phyloP scores from a whole-genome alignment of 1,140 invertebrate genomes.

The Helicoverpa armigera region DNA sequence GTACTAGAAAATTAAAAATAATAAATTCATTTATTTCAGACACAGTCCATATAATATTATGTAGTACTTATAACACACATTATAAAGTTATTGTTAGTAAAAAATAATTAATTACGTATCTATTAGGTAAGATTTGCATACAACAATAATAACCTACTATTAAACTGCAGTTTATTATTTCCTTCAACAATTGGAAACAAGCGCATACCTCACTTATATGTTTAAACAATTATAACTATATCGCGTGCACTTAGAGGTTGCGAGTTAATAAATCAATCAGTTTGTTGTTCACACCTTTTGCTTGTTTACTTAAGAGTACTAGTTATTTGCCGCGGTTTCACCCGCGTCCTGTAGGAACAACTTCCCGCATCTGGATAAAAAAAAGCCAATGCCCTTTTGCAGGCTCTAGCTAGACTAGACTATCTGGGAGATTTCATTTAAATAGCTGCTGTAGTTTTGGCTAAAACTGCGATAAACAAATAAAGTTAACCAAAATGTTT shows the following conservation, averaged over 20 bases:
- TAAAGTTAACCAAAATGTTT: too few relatives aligned
- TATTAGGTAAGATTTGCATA: background rate
- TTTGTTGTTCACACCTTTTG: constrained; percentile 12
- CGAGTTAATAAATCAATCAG: background rate
- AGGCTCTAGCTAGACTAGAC: background rate
- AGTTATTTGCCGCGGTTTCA: too few relatives aligned
- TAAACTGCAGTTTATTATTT: constrained; percentile 1
- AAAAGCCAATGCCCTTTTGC: constrained; percentile 27
- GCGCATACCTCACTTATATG: background rate
- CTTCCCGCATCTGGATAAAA: background rate
- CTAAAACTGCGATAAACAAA: too few relatives aligned
- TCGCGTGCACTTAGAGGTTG: background rate
- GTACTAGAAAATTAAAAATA: too few relatives aligned
- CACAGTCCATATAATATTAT: too few relatives aligned
- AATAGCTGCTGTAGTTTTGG: too few relatives aligned
- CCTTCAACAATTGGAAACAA: background rate
- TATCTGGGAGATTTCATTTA: too few relatives aligned
- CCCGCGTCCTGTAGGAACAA: too few relatives aligned
- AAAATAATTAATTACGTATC: too few relatives aligned
- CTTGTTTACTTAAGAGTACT: background rate
- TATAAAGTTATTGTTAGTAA: too few relatives aligned
- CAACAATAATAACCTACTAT: background rate
- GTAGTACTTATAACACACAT: too few relatives aligned
- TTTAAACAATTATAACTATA: constrained; percentile 7
- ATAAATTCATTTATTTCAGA: too few relatives aligned